Percentiles rank a stretch among this genome's conserved stretches.
Evolutionary conservation across 2,888 invertebrate genomes (phyloP).

Genomic region (Deladenus siricidicola): DNA sequence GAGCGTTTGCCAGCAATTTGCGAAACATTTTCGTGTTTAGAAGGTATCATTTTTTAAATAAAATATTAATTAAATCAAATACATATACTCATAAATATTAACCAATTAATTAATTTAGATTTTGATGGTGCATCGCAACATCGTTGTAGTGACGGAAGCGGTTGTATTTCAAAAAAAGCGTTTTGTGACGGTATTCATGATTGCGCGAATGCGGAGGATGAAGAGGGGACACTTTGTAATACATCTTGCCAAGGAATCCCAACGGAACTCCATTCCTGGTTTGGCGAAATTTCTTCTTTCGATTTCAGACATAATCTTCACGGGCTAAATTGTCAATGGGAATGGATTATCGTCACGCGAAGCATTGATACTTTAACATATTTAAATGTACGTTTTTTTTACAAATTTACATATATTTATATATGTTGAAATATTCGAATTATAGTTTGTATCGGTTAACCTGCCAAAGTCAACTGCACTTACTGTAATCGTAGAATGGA

Average conservation of each 20-base stretch:
- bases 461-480: not conserved
- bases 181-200: conserved; percentile 35
- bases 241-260: not conserved
- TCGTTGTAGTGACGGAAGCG: conserved; percentile 38
- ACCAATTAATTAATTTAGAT: not conserved
- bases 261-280: not conserved
- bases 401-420: not conserved
- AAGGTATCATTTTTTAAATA: conserved; percentile 18
- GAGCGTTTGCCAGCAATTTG: conserved; percentile 31
- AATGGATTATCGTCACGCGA: not conserved
- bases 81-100: not conserved
- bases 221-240: conserved; percentile 10
- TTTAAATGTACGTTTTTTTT: not conserved
- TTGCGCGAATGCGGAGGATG: conserved; percentile 38
- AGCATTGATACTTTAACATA: not conserved
- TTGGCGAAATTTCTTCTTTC: not conserved
- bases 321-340: not conserved
- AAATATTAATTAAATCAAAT: conserved; percentile 2
- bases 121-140: conserved; percentile 17
- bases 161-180: conserved; percentile 33
- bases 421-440: too few relatives aligned
- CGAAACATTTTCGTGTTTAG: conserved; percentile 40
- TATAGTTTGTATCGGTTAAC: not conserved
- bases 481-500: not conserved
- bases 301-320: not conserved